These are phyloP conservation scores for Pangasius sanitwongsei DNA, from an alignment of 2,797 vertebrate genomes.

Conservation along the genomic window DNA sequence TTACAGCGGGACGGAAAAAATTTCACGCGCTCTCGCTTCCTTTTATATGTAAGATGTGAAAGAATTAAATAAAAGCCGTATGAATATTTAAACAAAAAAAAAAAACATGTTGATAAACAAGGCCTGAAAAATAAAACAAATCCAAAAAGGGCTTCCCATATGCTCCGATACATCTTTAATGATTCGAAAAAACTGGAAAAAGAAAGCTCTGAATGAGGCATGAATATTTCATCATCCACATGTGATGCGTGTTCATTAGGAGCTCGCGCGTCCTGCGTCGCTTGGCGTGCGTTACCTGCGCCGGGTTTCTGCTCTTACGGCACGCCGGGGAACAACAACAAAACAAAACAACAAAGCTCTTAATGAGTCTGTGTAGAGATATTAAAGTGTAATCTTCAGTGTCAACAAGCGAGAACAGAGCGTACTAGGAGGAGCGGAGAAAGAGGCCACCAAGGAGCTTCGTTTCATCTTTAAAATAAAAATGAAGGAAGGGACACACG, in stretches of 20 bases:
- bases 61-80: slow-evolving; percentile 86
- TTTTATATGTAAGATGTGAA: slow-evolving; percentile 86
- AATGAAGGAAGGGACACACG: background rate
- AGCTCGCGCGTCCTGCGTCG: slow-evolving; percentile 67
- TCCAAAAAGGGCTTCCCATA: slow-evolving; percentile 81
- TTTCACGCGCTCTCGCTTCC: slow-evolving; percentile 80
- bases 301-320: slow-evolving; percentile 78
- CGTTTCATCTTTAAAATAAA: slow-evolving; percentile 4
- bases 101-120: slow-evolving; percentile 87
- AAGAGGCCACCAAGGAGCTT: slow-evolving; percentile 25
- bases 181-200: slow-evolving; percentile 84
- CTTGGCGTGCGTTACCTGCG: slow-evolving; percentile 80
- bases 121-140: slow-evolving; percentile 81
- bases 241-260: slow-evolving; percentile 82
- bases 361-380: slow-evolving; percentile 67
- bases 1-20: slow-evolving; percentile 81
- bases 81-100: slow-evolving; percentile 82
- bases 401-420: slow-evolving; percentile 33
- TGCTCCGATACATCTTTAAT: slow-evolving; percentile 87
- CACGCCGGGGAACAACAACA: slow-evolving; percentile 62
- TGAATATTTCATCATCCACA: slow-evolving; percentile 86
- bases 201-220: slow-evolving; percentile 82
- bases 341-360: slow-evolving; percentile 61
- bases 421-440: slow-evolving; percentile 35
- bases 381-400: slow-evolving; percentile 58